Evolutionary conservation across 2,888 invertebrate genomes (phyloP).

Genomic region (Zygothrica quintamaculata): DNA sequence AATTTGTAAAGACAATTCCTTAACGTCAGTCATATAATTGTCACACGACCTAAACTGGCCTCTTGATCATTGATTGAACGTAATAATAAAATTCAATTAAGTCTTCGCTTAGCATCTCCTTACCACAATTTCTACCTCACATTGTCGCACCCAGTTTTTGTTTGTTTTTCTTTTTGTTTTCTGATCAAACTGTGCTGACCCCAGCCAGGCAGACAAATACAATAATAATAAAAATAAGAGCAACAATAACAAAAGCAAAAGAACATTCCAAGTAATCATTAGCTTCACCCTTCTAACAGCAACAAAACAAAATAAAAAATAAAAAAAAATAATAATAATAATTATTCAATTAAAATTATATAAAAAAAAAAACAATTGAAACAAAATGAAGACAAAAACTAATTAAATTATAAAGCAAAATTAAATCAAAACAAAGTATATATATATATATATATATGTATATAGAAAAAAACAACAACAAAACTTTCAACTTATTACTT

Average conservation of each 20-base stretch:
- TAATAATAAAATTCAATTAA: conserved; percentile 83
- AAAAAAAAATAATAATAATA: neutral
- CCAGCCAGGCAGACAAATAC: conserved; percentile 47
- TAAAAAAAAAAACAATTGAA: neutral
- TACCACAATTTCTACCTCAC: conserved; percentile 1
- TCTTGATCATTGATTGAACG: conserved; percentile 84
- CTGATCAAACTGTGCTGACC: conserved; percentile 62
- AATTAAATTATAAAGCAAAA: conserved; percentile 7
- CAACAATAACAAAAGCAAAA: conserved; percentile 59
- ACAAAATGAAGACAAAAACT: conserved; percentile 5
- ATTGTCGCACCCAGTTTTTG: conserved; percentile 15
- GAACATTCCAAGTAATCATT: conserved; percentile 74
- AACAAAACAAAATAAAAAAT: neutral
- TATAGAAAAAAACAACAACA: no score
- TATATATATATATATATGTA: no score
- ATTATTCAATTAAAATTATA: conserved; percentile 19
- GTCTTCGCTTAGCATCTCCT: conserved; percentile 33
- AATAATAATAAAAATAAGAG: conserved; percentile 31
- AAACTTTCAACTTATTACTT: conserved; percentile 57
- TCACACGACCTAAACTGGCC: conserved; percentile 85
- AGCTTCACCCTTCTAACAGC: conserved; percentile 18
- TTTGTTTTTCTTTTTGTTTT: conserved; percentile 15
- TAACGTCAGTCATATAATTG: conserved; percentile 83
- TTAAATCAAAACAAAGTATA: conserved; percentile 22
- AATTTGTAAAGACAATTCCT: conserved; percentile 68